Base-by-base conservation (phyloP, 1,140 invertebrate genomes). In the Chionoecetes opilio region DNA sequence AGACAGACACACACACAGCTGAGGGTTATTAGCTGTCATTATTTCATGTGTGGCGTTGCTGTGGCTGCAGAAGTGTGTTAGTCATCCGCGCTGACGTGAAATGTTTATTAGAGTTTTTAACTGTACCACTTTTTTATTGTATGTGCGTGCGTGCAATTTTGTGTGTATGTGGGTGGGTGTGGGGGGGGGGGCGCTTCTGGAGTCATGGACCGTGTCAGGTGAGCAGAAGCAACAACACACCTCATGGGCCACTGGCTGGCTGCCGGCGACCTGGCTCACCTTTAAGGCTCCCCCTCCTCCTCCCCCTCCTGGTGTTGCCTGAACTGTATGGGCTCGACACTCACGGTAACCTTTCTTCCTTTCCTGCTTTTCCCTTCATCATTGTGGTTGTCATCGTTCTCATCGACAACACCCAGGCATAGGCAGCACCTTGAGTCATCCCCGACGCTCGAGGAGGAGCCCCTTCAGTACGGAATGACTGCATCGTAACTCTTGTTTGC, bases 231-330 rank as follows among this genome's bases (percentile, higher is more conserved):
- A 37, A 32, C 63, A 75, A 75, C 63, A 75, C 63, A 75, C 63
- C 53, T 26, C 63, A 75, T 75, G 63, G 63, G 63, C 63, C 63
- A 75, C 63, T 75, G 63, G 21, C 63, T 75, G 11, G 63, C 26
- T 75, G 63, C 63, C 63, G 63, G 63, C 21, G 63, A 75, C 63
- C 63, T 75, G 63, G 63, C 63, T 75, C 63, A 75, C 63, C 63
- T 75, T 75, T 75, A 75, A 75, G 63, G 63, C n/a, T 75, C 63
- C 63, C n/a, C 63, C 63, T n/a, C 63, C 63, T 75, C 63, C 63
- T 75, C 63, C 63, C n/a, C 63, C 63, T 75, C 63, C 63, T 75
- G 63, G 63, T 75, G 63, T 75, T 75, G 21, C 63, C 63, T 75
- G 21, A 75, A 21, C 63, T 75, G 63, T 29, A 26, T 87, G 85